Percentiles rank a stretch among this genome's conserved stretches.
phyloP scores from a whole-genome alignment of 2,888 invertebrate species.

The Hanleya hanleyi region DNA sequence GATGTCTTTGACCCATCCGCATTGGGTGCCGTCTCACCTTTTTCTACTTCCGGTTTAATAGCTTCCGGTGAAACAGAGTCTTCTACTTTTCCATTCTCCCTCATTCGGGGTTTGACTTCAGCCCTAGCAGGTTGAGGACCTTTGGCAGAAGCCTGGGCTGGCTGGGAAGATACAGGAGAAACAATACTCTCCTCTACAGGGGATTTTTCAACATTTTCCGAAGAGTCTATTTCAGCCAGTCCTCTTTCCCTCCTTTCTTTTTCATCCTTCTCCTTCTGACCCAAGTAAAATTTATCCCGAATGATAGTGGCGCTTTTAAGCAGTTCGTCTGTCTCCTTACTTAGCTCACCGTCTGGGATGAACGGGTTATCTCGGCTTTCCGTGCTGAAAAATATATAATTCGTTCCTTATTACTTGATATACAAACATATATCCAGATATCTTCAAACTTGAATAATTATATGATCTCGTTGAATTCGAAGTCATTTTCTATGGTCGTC shows the following conservation, averaged over 20 bases:
- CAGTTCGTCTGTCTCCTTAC: conserved; percentile 95
- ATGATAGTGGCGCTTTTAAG: conserved; percentile 80
- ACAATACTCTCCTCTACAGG: conserved; percentile 10
- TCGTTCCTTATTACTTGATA: too few relatives aligned
- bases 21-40: conserved; percentile 9
- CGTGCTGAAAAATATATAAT: conserved; percentile 85
- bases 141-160: conserved; percentile 12
- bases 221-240: background rate
- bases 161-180: conserved; percentile 11
- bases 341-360: conserved; percentile 95
- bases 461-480: too few relatives aligned
- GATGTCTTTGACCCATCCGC: conserved; percentile 5
- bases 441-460: too few relatives aligned
- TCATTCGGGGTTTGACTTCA: conserved; percentile 39
- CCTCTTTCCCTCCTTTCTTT: background rate
- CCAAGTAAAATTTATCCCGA: conserved; percentile 64
- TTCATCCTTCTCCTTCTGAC: conserved; percentile 50
- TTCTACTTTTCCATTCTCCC: conserved; percentile 50
- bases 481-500: too few relatives aligned
- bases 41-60: conserved; percentile 39
- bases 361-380: conserved; percentile 99
- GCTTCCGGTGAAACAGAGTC: conserved; percentile 47
- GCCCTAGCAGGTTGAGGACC: background rate
- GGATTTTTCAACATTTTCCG: conserved; percentile 10
- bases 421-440: too few relatives aligned